Conservation (phyloP, 2,113 vertebrate genomes). For the Camelus dromedarius region DNA sequence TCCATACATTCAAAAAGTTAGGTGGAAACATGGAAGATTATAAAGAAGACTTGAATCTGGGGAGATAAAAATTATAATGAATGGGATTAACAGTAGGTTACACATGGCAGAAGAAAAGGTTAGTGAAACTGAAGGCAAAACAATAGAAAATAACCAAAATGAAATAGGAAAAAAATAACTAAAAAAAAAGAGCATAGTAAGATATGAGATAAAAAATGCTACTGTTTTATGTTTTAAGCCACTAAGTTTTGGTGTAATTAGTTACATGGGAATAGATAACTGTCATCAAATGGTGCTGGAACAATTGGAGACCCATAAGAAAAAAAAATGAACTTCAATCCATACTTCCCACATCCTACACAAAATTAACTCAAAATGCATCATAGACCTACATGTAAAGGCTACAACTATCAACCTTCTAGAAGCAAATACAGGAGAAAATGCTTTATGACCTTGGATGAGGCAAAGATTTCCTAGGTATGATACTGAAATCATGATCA, state of each 20-base stretch:
- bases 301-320: neutral
- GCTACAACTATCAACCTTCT: neutral
- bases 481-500: neutral
- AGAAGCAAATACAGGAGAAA: slow-evolving; percentile 26
- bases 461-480: slow-evolving; percentile 19
- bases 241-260: neutral
- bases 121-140: neutral
- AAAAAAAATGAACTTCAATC: neutral
- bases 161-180: neutral
- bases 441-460: neutral
- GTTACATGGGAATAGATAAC: neutral
- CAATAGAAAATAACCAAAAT: slow-evolving; percentile 23
- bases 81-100: neutral
- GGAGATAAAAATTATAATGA: neutral
- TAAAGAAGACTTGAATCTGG: neutral
- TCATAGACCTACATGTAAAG: neutral
- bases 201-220: neutral
- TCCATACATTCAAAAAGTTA: neutral
- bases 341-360: neutral
- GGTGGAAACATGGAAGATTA: neutral
- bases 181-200: neutral
- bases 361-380: neutral
- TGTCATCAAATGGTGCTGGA: neutral
- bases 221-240: neutral
- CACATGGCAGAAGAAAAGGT: neutral